Base-by-base conservation (phyloP, 1,140 invertebrate genomes). In the Aphidius gifuensis region DNA sequence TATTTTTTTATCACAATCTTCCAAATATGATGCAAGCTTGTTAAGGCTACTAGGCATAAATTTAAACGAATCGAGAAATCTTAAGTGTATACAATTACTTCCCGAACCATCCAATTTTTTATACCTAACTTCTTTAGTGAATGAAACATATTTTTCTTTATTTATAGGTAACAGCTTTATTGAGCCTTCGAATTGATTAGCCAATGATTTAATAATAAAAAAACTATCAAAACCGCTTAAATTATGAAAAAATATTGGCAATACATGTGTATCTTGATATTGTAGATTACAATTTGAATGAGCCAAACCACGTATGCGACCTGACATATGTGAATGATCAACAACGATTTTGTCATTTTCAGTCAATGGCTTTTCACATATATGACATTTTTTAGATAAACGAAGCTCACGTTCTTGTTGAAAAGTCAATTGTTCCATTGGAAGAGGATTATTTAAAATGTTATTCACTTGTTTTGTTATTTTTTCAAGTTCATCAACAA, bases 401-500 rank as follows among this genome's bases (percentile, higher is more conserved):
- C 1, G 16, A 16, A 16, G 16, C 16, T 16, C 16, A 16, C 16
- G 16, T 16, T 16, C 16, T 16, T 16, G 16, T 16, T 16, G 16
- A 16, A 16, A 16, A 16, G 16, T 16, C 16, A 16, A 16, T 16
- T 16, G 16, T 16, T 16, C 16, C 16, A 16, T 16, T 16, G 16
- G 16, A 16, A 16, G 16, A 16, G 16, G 16, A 16, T 16, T 16
- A 16, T 16, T 16, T 1, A 16, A 16, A 16, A 16, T 16, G 1
- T 16, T 16, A 16, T 59, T 23, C 6, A 59, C 57, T 38, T 39
- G 9, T 21, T 48, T 6, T 2, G 46, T 16, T 38, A 59, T 47
- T 56, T 6, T 51, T 23, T 51, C 21, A 5, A 51, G 49, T 9
- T 51, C 49, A 51, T 38, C 42, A 38, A 59, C 38, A 69, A 77